Percentiles rank a stretch among this genome's conserved stretches.
Conservation (phyloP, 2,797 vertebrate genomes). For the Huso huso region DNA sequence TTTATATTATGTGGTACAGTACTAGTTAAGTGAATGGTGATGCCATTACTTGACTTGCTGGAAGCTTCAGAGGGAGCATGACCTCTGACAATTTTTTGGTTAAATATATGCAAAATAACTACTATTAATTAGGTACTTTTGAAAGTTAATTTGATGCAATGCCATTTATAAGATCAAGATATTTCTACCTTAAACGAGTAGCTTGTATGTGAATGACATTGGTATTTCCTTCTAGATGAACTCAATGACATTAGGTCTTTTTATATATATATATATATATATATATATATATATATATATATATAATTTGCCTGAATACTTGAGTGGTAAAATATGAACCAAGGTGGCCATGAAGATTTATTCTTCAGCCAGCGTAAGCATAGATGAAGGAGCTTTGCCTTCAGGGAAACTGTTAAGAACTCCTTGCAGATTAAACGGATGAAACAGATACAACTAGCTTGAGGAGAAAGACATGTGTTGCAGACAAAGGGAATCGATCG, state of each 20-base stretch:
- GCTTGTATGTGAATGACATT: neutral
- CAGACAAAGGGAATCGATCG: conserved; percentile 68
- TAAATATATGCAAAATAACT: too few species aligned
- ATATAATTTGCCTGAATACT: neutral
- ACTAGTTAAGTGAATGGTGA: too few species aligned
- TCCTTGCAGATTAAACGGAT: conserved; percentile 56
- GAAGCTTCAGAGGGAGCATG: too few species aligned
- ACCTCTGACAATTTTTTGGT: too few species aligned
- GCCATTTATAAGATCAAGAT: too few species aligned
- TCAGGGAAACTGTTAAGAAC: conserved; percentile 37
- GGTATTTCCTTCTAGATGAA: neutral
- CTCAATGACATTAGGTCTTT: too few species aligned
- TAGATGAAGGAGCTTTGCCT: conserved; percentile 18
- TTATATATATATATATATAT: too few species aligned
- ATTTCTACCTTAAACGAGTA: neutral
- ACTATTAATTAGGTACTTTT: too few species aligned
- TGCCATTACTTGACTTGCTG: too few species aligned
- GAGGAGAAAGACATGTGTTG: conserved; percentile 58
- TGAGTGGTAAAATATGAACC: conserved; percentile 8
- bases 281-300: too few species aligned
- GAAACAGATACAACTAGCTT: conserved; percentile 54
- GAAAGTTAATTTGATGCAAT: too few species aligned
- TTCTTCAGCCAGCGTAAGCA: conserved; percentile 1
- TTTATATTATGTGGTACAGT: too few species aligned
- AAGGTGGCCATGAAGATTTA: neutral